Evolutionary conservation across 2,113 vertebrate genomes (phyloP).

Genomic region (Gavialis gangeticus): DNA sequence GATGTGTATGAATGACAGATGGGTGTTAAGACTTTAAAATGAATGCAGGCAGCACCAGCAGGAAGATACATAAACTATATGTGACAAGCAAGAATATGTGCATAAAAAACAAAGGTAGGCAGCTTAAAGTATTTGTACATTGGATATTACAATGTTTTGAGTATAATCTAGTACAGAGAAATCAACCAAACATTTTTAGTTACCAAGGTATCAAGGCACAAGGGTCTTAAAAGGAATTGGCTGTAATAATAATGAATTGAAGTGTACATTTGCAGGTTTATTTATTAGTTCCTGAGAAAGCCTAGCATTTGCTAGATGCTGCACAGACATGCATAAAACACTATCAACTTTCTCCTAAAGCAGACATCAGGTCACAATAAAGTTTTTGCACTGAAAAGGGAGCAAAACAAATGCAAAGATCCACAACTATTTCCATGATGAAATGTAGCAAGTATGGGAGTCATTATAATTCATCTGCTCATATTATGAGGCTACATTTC

Average conservation of each 20-base stretch:
- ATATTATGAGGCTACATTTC: no score
- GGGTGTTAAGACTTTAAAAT: background rate
- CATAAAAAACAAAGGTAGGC: background rate
- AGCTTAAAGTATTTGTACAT: background rate
- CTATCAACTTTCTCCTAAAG: background rate
- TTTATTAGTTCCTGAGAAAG: background rate
- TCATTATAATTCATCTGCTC: no score
- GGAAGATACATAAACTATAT: background rate
- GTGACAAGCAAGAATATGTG: background rate
- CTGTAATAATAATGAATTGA: background rate
- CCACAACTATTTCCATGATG: background rate
- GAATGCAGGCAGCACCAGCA: background rate
- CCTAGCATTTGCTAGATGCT: background rate
- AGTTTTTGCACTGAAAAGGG: background rate
- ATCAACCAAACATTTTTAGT: background rate
- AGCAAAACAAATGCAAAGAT: background rate
- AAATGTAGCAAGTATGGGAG: background rate
- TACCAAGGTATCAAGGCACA: background rate
- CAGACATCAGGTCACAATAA: background rate
- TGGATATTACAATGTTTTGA: background rate
- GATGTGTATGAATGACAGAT: background rate
- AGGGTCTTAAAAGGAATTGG: background rate
- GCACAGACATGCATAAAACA: background rate
- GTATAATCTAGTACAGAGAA: background rate
- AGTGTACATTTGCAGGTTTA: background rate